Conservation (phyloP, 2,113 vertebrate genomes). For the Xyliphius kryptos region DNA sequence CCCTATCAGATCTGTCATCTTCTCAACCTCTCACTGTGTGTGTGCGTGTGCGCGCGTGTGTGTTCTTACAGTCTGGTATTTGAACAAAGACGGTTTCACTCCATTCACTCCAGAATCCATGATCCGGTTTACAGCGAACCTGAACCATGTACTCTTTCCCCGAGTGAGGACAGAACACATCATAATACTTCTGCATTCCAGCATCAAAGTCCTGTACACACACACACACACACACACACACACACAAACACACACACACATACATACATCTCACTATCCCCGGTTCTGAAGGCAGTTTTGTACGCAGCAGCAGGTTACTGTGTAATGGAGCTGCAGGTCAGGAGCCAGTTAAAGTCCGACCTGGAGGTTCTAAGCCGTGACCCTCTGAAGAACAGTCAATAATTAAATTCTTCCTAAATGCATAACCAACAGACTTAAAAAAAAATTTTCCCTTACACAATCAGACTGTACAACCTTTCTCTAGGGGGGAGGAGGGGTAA, state of each 20-base stretch:
- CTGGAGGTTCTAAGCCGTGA: not conserved
- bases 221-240: constrained; percentile 22
- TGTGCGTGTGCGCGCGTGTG: not conserved
- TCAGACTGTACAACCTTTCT: no score
- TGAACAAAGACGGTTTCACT: constrained; percentile 49
- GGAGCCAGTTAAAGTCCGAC: not conserved
- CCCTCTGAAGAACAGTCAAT: constrained; percentile 20
- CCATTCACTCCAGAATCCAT: constrained; percentile 75
- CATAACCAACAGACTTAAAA: no score
- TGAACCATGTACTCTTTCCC: constrained; percentile 75
- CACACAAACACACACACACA: constrained; percentile 19
- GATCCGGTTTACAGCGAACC: constrained; percentile 83
- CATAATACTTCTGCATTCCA: constrained; percentile 78
- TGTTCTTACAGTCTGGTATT: constrained; percentile 64
- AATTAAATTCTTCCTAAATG: no score
- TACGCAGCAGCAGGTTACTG: not conserved
- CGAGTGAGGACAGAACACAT: constrained; percentile 74
- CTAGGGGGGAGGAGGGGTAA: no score
- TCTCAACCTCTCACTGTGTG: no score
- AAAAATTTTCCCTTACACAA: no score
- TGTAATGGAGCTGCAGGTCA: not conserved
- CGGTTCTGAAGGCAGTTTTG: not conserved
- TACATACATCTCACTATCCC: no score
- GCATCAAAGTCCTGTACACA: constrained; percentile 63
- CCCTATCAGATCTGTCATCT: not conserved